A percentile compares a stretch with the other conserved stretches of the same genome.
Conservation (phyloP, 2,113 vertebrate genomes). For the Psophia crepitans region DNA sequence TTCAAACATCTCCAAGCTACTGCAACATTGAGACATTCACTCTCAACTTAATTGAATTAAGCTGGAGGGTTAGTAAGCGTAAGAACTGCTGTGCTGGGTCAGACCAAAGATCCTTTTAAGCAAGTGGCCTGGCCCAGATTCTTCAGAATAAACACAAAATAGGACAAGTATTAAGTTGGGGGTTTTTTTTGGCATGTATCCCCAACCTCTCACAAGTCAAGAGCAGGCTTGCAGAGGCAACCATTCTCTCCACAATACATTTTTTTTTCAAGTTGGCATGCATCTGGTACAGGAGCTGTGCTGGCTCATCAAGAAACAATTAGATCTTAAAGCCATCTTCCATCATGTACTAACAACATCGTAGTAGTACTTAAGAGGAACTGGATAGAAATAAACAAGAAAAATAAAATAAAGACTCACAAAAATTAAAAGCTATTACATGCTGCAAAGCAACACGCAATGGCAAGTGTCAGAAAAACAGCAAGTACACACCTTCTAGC, state of each 20-base stretch:
- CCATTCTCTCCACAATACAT: neutral
- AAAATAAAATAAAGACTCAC: neutral
- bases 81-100: neutral
- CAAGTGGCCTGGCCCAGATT: neutral
- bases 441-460: neutral
- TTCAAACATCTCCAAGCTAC: neutral
- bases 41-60: neutral
- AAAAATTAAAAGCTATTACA: neutral
- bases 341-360: neutral
- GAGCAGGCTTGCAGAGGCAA: neutral
- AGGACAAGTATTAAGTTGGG: neutral
- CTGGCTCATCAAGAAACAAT: neutral
- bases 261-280: neutral
- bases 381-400: neutral
- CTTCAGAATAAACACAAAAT: neutral
- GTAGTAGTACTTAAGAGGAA: neutral
- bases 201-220: neutral
- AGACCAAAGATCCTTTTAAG: neutral
- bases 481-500: neutral
- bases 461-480: neutral
- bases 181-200: neutral
- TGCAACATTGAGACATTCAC: neutral
- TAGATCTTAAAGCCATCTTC: neutral
- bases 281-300: neutral
- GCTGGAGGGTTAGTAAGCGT: neutral